phyloP scores from a whole-genome alignment of 1,140 invertebrate genomes.

The Cardiocondyla obscurior region DNA sequence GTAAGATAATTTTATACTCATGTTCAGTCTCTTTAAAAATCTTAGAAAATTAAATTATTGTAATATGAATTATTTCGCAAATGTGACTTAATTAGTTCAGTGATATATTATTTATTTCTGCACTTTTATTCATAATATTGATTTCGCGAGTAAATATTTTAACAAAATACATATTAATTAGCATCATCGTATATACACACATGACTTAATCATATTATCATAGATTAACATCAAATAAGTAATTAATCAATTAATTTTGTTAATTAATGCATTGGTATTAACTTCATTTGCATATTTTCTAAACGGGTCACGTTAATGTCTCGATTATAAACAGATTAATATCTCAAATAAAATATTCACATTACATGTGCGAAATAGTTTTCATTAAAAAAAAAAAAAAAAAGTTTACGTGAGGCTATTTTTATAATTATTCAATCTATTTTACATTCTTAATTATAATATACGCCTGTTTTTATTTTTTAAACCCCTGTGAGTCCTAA shows the following conservation, averaged over 20 bases:
- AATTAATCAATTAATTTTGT: constrained; percentile 9
- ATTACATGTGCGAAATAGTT: too few relatives aligned
- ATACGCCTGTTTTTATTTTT: too few relatives aligned
- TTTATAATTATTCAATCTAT: background rate
- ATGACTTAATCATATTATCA: background rate
- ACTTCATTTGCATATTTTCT: background rate
- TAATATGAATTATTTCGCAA: background rate
- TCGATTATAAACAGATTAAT: background rate
- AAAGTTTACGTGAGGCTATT: too few relatives aligned
- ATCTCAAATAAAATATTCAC: background rate
- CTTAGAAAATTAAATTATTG: background rate
- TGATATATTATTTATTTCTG: background rate
- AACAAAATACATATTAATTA: constrained; percentile 21
- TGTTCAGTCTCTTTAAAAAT: background rate
- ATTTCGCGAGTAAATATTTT: constrained; percentile 30
- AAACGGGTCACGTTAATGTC: background rate
- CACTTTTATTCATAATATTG: background rate
- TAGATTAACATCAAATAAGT: background rate
- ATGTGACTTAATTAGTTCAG: background rate
- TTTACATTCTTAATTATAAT: too few relatives aligned
- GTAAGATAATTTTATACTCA: background rate
- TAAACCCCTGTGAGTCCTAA: too few relatives aligned
- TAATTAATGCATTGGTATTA: background rate
- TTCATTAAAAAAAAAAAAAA: too few relatives aligned
- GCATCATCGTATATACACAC: background rate